A percentile compares a stretch with the other conserved stretches of the same genome.
Conservation (phyloP, 2,113 vertebrate species). For the Zonotrichia leucophrys region DNA sequence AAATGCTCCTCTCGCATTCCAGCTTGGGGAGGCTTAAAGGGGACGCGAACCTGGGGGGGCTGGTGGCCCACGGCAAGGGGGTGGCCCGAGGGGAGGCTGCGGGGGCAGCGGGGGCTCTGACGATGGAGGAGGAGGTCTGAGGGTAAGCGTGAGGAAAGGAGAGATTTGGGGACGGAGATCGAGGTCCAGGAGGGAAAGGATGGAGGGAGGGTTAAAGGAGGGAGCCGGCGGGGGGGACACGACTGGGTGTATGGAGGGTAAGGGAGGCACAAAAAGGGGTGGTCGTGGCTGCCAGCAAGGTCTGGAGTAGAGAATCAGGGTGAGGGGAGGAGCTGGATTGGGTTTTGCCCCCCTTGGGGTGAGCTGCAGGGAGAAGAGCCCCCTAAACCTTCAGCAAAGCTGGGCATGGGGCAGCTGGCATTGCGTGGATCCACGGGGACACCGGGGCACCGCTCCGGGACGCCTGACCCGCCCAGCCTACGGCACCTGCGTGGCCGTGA, state of each 20-base stretch:
- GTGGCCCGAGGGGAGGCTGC: neutral
- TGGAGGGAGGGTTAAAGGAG: neutral
- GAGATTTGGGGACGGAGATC: neutral
- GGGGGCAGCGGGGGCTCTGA: neutral
- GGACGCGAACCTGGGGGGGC: neutral
- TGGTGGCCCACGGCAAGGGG: neutral
- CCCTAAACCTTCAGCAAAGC: neutral
- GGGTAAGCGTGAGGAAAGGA: neutral
- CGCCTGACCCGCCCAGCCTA: neutral
- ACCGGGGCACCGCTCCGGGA: accelerated
- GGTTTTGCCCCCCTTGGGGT: neutral
- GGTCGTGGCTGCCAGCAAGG: neutral
- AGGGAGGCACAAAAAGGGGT: neutral
- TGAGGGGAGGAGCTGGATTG: neutral
- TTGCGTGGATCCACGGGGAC: accelerated
- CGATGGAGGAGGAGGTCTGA: neutral
- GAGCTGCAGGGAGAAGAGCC: neutral
- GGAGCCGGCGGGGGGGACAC: accelerated
- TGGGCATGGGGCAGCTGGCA: accelerated
- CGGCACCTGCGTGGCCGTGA: neutral
- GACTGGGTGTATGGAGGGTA: neutral
- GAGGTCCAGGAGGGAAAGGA: neutral
- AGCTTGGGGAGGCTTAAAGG: constrained; percentile 72
- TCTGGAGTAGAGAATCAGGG: neutral
- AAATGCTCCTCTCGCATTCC: constrained; percentile 72